phyloP scores from a whole-genome alignment of 2,888 invertebrate species.

The Drosophila niveifrons region DNA sequence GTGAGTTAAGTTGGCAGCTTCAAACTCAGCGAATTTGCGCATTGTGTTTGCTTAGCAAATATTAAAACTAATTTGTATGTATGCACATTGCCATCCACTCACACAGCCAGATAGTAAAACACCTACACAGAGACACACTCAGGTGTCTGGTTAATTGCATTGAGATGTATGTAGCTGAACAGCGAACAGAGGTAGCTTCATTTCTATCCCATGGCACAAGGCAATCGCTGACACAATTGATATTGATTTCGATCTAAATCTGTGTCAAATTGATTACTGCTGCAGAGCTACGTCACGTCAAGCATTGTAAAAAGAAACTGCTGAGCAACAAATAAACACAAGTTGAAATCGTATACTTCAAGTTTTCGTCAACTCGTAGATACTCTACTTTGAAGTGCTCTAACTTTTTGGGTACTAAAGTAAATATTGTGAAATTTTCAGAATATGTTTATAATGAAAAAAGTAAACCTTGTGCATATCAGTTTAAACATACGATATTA shows the following conservation, averaged over 20 bases:
- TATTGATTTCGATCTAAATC: slow-evolving; percentile 71
- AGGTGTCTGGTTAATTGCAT: slow-evolving; percentile 49
- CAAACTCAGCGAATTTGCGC: slow-evolving; percentile 32
- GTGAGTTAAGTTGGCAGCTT: slow-evolving; percentile 41
- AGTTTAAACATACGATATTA: too few species aligned
- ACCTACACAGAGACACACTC: slow-evolving; percentile 3
- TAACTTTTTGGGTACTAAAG: background rate
- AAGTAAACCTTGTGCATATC: too few species aligned
- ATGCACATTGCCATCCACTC: slow-evolving; percentile 3
- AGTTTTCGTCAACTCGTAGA: background rate
- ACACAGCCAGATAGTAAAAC: background rate
- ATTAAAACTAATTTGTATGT: slow-evolving; percentile 55
- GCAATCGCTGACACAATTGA: slow-evolving; percentile 50
- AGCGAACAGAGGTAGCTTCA: slow-evolving; percentile 6
- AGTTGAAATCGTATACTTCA: background rate
- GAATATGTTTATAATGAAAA: too few species aligned
- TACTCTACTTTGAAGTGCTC: slow-evolving; percentile 4
- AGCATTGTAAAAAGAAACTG: slow-evolving; percentile 24
- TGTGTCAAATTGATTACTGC: slow-evolving; percentile 77
- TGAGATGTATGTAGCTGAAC: slow-evolving; percentile 1
- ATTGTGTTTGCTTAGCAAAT: slow-evolving; percentile 42
- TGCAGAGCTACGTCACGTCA: slow-evolving; percentile 33
- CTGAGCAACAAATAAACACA: slow-evolving; percentile 23
- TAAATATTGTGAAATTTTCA: background rate
- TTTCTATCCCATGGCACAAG: slow-evolving; percentile 34